Base-by-base conservation (phyloP, 2,797 vertebrate species). In the Phyllotis vaccarum region DNA sequence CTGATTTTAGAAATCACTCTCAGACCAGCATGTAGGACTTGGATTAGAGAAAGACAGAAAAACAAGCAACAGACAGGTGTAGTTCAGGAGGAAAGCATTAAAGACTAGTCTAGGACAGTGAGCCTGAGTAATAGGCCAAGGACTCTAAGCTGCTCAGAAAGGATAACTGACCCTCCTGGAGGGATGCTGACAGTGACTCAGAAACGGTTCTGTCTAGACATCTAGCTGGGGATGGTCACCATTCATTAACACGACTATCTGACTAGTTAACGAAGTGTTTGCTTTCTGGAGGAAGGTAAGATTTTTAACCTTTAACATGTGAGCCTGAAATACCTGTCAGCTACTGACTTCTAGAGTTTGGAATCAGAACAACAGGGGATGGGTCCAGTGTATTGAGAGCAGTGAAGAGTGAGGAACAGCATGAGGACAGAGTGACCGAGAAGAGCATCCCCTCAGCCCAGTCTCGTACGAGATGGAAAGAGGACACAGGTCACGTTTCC, bases 301-400 rank as follows among this genome's bases (percentile, higher is more conserved):
- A 92, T 68, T 93, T 93, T 92, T 93, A 70, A 66, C 6, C 85
- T 95, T 93, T 88, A 91, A 83, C 29, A 79, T 21, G 27, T 76
- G 37, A 74, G 12, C 56, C n/a, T 97, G n/a, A 94, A 76, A 49
- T n/a, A 85, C 60, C 58, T 90, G 49, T 75, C 21, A 68, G 17
- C 56, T 72, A 27, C 27, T 87, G 46, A 66, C 34, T 52, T 62
- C 56, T 87, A 68, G 10, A 58, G 54, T 60, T 14, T 40, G 24
- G 40, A 91, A 85, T 86, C 37, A 62, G 72, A 91, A 92, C 68
- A 94, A 22, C 0, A 89, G 34, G 10, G 34, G 60, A 22, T 60
- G 6, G 46, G 90, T 37, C 34, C 21, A 81, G 19, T 17, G 46
- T 43, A 34, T 19, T 64, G 56, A 86, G n/a, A 43, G 56, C 68